Conservation (phyloP, 2,888 invertebrate genomes). For the Thecophora atra region DNA sequence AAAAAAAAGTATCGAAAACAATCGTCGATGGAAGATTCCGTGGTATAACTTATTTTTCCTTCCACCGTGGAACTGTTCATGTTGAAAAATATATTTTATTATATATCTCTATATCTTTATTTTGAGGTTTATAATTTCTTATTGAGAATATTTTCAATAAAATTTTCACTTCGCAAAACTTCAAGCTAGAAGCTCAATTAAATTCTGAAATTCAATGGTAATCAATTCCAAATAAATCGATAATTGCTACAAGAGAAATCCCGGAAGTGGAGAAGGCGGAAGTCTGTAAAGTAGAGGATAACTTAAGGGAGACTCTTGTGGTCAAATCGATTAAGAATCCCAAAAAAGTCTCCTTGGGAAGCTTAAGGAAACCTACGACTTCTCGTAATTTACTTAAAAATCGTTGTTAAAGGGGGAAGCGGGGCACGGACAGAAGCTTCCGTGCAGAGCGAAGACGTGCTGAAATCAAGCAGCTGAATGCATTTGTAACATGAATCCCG, state of each 20-base stretch:
- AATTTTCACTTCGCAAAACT: neutral
- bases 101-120: too few relatives aligned
- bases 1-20: too few relatives aligned
- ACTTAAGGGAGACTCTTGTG: neutral
- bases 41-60: too few relatives aligned
- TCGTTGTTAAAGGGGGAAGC: neutral
- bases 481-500: slow-evolving; percentile 18
- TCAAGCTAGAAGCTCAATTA: neutral
- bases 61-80: too few relatives aligned
- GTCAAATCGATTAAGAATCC: neutral
- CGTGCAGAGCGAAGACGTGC: neutral
- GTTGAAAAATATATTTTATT: too few relatives aligned
- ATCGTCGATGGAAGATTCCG: too few relatives aligned
- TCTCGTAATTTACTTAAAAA: neutral
- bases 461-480: slow-evolving; percentile 10
- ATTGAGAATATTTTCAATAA: too few relatives aligned
- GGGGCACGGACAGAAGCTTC: neutral
- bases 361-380: neutral
- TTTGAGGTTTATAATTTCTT: too few relatives aligned
- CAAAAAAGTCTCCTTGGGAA: neutral
- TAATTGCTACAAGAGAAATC: neutral
- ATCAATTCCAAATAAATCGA: neutral
- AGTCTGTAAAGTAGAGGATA: neutral
- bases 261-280: neutral
- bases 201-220: neutral